Evolutionary conservation across 2,113 vertebrate genomes (phyloP), one percentile per base, ranked within the genome.

Genomic region (Vidua macroura): DNA sequence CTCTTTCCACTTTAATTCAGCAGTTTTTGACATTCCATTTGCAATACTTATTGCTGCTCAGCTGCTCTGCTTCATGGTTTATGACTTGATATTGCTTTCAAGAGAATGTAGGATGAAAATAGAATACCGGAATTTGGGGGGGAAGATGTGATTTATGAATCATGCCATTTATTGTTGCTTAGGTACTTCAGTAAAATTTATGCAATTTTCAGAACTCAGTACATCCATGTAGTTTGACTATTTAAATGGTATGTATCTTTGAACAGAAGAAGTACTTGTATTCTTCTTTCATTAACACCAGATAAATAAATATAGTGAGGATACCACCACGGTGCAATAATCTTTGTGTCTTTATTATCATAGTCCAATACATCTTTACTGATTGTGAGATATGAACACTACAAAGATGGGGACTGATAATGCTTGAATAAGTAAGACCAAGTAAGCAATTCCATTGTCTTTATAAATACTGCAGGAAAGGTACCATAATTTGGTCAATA

Each of bases 1-100:
- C 22, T 86, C 75, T 58, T 87, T 96, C 86, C 78, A 88, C 56
- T 90, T 80, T 59, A 96, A 93, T 93, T 90, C 88, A 96, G 86
- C 49, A 90, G 27, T 39, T 91, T 96, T 90, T 93, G 86, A 96
- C 13, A 8, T 25, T 83, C 31, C 27, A 44, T 68, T 93, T 96
- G 49, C 63, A 83, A 86, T 92, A 88, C 70, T 96, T 96, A 94
- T 76, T 94, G 83, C 82, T 87, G 48, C 39, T 95, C 33, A 75
- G 78, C 67, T 92, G 60, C 82, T 90, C 70, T 69, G 60, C 44
- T 93, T 95, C 79, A 76, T 87, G 67, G 78, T 86, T 96, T 96
- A 91, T 80, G 83, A 59, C 73, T 90, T 92, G 86, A 67, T 95
- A 95, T 72, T 92, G 27, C 91, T 86, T 94, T 93, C 69, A 96